Conservation (phyloP, 2,888 invertebrate genomes). For the Drosophila austrosaltans region DNA sequence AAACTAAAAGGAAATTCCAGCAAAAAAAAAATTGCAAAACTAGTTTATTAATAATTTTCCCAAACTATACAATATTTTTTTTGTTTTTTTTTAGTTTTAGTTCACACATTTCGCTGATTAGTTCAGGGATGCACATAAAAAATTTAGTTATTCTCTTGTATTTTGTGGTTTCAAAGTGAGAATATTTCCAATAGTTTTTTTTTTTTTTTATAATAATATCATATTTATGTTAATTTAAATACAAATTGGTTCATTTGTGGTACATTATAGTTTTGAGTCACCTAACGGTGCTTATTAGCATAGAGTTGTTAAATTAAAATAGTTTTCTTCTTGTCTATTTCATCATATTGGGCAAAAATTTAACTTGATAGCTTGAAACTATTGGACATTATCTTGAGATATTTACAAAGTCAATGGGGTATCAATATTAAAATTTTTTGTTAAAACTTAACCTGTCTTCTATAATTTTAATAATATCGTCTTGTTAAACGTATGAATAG, state of each 20-base stretch:
- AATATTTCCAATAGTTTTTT: neutral
- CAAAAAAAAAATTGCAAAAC: slow-evolving; percentile 16
- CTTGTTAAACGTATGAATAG: too few species aligned
- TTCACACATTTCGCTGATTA: slow-evolving; percentile 35
- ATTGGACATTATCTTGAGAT: neutral
- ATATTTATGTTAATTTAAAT: slow-evolving; percentile 19
- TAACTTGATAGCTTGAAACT: neutral
- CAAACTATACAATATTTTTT: neutral
- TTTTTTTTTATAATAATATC: neutral
- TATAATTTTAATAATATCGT: too few species aligned
- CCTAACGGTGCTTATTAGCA: slow-evolving; percentile 36
- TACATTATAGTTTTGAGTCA: neutral
- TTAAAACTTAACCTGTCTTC: too few species aligned
- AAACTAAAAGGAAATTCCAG: slow-evolving; percentile 29
- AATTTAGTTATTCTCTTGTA: neutral
- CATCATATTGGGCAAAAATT: slow-evolving; percentile 1
- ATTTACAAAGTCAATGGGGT: neutral
- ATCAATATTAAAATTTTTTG: too few species aligned
- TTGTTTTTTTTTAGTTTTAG: neutral
- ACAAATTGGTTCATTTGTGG: slow-evolving; percentile 11
- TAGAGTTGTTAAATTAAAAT: slow-evolving; percentile 20
- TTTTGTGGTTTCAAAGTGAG: neutral
- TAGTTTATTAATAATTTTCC: slow-evolving; percentile 19
- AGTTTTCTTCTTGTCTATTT: neutral
- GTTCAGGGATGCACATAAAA: slow-evolving; percentile 36